Base-by-base conservation (phyloP, 37 sponge, comb jelly and placozoan species). In the Mnemiopsis leidyi region DNA sequence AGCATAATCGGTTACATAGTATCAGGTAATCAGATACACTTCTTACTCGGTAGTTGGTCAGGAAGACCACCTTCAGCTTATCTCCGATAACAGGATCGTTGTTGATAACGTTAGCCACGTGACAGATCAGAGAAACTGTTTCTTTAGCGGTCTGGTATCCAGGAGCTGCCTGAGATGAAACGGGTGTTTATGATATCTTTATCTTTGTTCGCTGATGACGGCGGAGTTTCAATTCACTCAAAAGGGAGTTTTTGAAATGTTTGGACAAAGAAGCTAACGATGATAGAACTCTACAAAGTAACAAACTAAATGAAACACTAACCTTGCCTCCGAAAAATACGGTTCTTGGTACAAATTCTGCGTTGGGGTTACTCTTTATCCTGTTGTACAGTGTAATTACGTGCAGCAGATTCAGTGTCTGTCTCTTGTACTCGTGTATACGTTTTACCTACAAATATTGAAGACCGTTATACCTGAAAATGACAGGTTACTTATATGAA, bases 351-450 rank as follows among this genome's bases (percentile, higher is more conserved):
- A 96, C 97, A 23, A 96, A 92, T 21, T 93, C 90, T 37, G 32
- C 33, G 33, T 94, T 93, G 5, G 99, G 99, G 69, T 96, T 94
- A 26, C 76, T 93, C 95, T 96, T 98, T 75, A 98, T 94, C n/a
- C 96, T 76, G 95, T 98, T 98, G 95, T 98, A 98, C 7, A 98
- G 93, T 39, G 97, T 96, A 94, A 98, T 96, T 76, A 98, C 96
- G 73, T 98, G 97, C 37, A 98, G 99, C 29, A 93, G 95, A 69
- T 98, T 98, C 92, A 98, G 79, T 48, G 97, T 95, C 96, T 98
- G 99, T 71, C 99, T 76, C 96, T 98, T 98, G 95, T 98, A 98
- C 95, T 98, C 99, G 92, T 98, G 99, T 31, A 98, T 97, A 32
- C 99, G 76, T 94, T 98, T 98, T 93, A 98, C 99, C 90, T 85